Evolutionary conservation across 2,797 vertebrate species (phyloP).

Genomic region (Orestias chungarensis): DNA sequence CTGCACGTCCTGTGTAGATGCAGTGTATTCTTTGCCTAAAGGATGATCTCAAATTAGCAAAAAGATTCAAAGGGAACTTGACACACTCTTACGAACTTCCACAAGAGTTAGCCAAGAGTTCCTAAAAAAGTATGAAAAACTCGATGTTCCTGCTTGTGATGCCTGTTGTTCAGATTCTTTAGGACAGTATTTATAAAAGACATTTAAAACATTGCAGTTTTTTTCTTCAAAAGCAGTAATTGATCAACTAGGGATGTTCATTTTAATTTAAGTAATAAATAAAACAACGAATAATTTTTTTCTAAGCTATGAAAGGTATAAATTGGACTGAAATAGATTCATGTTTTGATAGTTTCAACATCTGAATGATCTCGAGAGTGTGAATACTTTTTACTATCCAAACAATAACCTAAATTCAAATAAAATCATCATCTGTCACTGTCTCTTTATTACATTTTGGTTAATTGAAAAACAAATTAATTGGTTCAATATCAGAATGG

Average conservation of each 20-base stretch:
- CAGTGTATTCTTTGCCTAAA: not conserved
- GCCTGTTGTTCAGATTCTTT: too few relatives aligned
- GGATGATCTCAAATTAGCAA: not conserved
- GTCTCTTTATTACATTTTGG: not conserved
- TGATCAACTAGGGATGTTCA: too few relatives aligned
- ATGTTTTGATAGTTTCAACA: too few relatives aligned
- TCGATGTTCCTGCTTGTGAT: not conserved
- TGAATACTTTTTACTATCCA: not conserved
- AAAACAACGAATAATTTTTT: not conserved
- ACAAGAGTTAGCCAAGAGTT: not conserved
- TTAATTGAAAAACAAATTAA: not conserved
- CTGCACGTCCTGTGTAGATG: not conserved
- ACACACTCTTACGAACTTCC: not conserved
- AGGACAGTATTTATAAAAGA: too few relatives aligned
- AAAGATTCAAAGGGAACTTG: not conserved
- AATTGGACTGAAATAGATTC: not conserved
- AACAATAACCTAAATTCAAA: too few relatives aligned
- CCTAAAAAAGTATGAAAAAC: too few relatives aligned
- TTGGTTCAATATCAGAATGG: not conserved
- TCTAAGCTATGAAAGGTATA: not conserved
- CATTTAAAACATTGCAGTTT: too few relatives aligned
- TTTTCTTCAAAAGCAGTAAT: not conserved
- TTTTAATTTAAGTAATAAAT: not conserved
- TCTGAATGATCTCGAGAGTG: not conserved
- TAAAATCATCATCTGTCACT: not conserved